Conservation (phyloP, 2,888 invertebrate genomes). For the Melipona bicolor region DNA sequence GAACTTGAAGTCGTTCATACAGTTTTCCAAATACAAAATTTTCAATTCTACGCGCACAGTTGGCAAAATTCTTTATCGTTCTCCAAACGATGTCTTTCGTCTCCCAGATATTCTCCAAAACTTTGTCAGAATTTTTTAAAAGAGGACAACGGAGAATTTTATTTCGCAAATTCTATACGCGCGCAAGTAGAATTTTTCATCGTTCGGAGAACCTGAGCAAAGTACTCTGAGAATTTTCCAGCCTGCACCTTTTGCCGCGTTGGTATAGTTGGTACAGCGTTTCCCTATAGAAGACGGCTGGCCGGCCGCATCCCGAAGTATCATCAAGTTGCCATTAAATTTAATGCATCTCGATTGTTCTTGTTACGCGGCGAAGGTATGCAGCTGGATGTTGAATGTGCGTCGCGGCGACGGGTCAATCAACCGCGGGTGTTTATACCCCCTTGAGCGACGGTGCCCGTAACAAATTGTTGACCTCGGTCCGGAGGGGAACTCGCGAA, state of each 20-base stretch:
- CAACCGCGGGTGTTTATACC: slow-evolving; percentile 69
- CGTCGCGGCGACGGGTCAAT: slow-evolving; percentile 64
- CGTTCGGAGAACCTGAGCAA: not conserved
- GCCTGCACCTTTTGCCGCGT: no score
- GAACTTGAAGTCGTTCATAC: no score
- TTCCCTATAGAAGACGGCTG: not conserved
- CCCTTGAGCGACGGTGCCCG: slow-evolving; percentile 62
- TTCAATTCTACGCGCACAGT: no score
- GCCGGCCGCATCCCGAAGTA: slow-evolving; percentile 10
- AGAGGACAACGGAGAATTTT: not conserved
- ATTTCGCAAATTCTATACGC: not conserved
- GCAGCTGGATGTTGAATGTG: slow-evolving; percentile 40
- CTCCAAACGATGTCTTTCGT: not conserved
- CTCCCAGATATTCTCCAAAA: fast-evolving
- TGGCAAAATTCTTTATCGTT: not conserved
- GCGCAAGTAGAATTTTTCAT: not conserved
- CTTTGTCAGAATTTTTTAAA: not conserved
- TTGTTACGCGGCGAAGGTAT: slow-evolving; percentile 53
- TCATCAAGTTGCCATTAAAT: slow-evolving; percentile 48
- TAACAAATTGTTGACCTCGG: slow-evolving; percentile 74
- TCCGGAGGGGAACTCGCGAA: slow-evolving; percentile 65
- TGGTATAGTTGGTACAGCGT: no score
- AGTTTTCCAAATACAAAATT: no score
- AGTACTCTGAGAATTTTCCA: not conserved
- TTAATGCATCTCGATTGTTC: slow-evolving; percentile 43